These are phyloP conservation scores for Tetranychus truncatus DNA, from an alignment of 2,888 invertebrate species.

Conservation along the genomic window DNA sequence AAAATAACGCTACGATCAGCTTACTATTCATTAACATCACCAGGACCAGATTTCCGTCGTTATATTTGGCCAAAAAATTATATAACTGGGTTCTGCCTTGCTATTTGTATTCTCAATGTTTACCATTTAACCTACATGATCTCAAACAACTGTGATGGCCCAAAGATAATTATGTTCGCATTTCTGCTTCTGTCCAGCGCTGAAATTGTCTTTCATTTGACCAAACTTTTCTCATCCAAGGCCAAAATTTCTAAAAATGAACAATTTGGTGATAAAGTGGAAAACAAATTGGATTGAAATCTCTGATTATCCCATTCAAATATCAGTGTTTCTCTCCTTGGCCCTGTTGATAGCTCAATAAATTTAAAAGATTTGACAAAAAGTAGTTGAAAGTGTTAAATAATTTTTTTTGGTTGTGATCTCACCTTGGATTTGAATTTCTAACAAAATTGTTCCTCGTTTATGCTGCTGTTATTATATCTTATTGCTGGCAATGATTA, in stretches of 20 bases:
- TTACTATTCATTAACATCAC: background rate
- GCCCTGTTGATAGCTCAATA: too few relatives aligned
- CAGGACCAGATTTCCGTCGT: background rate
- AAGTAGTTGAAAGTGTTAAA: too few relatives aligned
- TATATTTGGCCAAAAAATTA: background rate
- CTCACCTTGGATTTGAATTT: too few relatives aligned
- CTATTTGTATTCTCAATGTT: background rate
- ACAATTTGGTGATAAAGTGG: background rate
- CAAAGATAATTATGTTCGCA: background rate
- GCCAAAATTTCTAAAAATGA: background rate
- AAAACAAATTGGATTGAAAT: background rate
- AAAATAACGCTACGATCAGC: background rate
- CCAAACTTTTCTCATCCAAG: background rate
- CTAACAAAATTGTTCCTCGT: too few relatives aligned
- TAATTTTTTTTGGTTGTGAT: too few relatives aligned
- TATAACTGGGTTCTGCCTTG: background rate
- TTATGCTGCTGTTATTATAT: too few relatives aligned
- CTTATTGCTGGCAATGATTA: too few relatives aligned
- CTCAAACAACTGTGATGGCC: background rate
- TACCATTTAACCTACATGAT: background rate
- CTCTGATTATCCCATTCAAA: too few relatives aligned
- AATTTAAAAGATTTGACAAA: too few relatives aligned
- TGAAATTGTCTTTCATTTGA: background rate
- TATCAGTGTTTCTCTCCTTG: too few relatives aligned
- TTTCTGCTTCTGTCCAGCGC: background rate